Conservation (phyloP, 35 echinoderm and acorn worm species). For the Chiridota heheva region DNA sequence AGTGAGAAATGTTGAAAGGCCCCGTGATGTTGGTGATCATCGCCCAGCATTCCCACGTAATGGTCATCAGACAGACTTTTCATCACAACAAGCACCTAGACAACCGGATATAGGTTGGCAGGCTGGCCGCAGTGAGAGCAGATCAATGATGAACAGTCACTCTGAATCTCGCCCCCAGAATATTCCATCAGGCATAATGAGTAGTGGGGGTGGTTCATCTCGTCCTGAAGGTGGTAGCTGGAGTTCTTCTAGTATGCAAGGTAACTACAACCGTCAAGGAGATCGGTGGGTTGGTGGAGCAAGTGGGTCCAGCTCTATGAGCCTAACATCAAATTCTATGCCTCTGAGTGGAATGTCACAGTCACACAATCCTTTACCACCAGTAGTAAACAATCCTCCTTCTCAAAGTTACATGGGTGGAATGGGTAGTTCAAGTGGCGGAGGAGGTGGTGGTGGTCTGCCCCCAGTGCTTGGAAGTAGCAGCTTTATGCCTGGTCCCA, state of each 20-base stretch:
- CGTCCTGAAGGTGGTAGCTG: conserved; percentile 37
- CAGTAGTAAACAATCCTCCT: conserved; percentile 6
- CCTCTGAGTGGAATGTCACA: conserved; percentile 13
- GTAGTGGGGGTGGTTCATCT: conserved; percentile 21
- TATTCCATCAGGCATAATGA: conserved; percentile 5
- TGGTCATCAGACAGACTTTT: conserved; percentile 11
- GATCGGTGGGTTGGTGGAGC: conserved; percentile 24
- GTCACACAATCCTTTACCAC: conserved; percentile 2
- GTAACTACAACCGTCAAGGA: conserved; percentile 15
- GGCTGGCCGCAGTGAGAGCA: conserved; percentile 30
- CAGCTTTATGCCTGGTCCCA: conserved; percentile 40
- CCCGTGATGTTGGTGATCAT: conserved; percentile 20
- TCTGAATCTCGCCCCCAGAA: conserved; percentile 8
- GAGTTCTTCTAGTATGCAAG: conserved; percentile 10
- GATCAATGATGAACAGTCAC: not conserved
- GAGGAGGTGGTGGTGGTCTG: conserved; percentile 17
- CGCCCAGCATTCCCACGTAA: conserved; percentile 14
- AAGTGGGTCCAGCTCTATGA: not conserved
- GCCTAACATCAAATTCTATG: not conserved
- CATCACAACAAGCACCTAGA: conserved; percentile 29
- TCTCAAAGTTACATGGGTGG: conserved; percentile 29
- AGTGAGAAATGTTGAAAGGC: conserved; percentile 26
- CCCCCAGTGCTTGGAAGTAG: conserved; percentile 6
- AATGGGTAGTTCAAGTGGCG: conserved; percentile 12
- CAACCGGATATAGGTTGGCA: too few species aligned